These are phyloP conservation scores for Meloidogyne chitwoodi DNA, from an alignment of 1,140 invertebrate species.

Conservation along the genomic window DNA sequence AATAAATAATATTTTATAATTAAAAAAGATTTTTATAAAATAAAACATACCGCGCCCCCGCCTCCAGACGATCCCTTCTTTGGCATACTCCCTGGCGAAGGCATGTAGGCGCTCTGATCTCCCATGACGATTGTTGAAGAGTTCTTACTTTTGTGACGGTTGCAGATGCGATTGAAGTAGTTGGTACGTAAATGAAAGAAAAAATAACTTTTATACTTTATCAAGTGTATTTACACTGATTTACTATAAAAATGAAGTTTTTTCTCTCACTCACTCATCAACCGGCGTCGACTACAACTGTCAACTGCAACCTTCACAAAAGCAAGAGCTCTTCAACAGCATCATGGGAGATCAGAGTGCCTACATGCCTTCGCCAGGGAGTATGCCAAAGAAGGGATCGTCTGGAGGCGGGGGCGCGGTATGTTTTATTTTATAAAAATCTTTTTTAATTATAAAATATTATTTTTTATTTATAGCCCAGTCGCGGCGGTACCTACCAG, in stretches of 20 bases:
- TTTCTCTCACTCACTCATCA: no score
- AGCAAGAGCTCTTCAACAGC: not conserved
- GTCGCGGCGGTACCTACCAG: not conserved
- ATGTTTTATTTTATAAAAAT: not conserved
- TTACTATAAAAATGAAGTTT: not conserved
- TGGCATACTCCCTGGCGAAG: not conserved
- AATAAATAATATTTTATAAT: not conserved
- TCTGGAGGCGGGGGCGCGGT: not conserved
- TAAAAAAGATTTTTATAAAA: not conserved
- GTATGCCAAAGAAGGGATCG: not conserved
- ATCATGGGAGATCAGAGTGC: not conserved
- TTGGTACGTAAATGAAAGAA: not conserved
- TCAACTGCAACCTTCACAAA: not conserved
- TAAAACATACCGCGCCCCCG: not conserved
- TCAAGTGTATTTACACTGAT: not conserved
- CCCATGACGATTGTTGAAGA: not conserved
- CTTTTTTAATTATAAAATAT: not conserved
- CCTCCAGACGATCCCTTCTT: not conserved
- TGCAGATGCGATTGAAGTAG: not conserved
- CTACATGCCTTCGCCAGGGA: not conserved
- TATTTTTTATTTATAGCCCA: not conserved
- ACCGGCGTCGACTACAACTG: not conserved
- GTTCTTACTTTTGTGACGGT: not conserved
- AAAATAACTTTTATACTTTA: not conserved
- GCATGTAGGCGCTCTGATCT: not conserved